phyloP scores from a whole-genome alignment of 2,797 vertebrate genomes.

The Scarus forsteni region DNA sequence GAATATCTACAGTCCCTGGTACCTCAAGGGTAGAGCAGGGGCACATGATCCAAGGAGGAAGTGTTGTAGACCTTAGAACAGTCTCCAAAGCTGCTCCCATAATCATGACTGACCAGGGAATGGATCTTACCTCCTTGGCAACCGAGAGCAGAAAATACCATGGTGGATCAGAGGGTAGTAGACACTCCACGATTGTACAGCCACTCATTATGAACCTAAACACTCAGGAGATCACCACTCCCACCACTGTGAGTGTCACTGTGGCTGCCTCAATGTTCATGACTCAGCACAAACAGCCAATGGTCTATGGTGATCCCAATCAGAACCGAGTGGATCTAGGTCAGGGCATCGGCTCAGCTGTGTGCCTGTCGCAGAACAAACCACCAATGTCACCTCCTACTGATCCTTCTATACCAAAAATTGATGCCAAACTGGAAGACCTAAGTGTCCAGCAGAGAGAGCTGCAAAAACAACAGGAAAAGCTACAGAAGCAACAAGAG shows the following conservation, averaged over 20 bases:
- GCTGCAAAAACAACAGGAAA: conserved; percentile 83
- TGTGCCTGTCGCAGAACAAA: conserved; percentile 93
- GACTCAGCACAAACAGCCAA: conserved; percentile 91
- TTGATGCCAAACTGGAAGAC: conserved; percentile 89
- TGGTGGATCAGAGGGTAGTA: conserved; percentile 88
- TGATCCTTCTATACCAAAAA: conserved; percentile 84
- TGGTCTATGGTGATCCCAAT: conserved; percentile 95
- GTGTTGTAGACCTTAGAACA: conserved; percentile 93
- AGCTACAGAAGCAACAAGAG: conserved; percentile 83
- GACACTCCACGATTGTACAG: conserved; percentile 93
- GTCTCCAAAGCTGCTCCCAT: conserved; percentile 88
- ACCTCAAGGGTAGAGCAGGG: conserved; percentile 95
- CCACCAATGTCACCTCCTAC: conserved; percentile 85
- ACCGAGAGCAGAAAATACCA: conserved; percentile 93
- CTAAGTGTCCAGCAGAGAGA: conserved; percentile 84
- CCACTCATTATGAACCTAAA: conserved; percentile 98
- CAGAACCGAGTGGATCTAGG: conserved; percentile 94
- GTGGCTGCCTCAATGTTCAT: conserved; percentile 96
- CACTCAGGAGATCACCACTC: conserved; percentile 90
- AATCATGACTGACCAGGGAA: conserved; percentile 97
- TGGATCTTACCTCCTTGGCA: conserved; percentile 97
- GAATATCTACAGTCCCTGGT: conserved; percentile 95
- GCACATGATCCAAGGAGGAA: conserved; percentile 89
- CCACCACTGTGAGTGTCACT: conserved; percentile 93
- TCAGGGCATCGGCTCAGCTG: conserved; percentile 90